Base-by-base conservation (phyloP, 2,888 invertebrate genomes). In the Chesias legatella region DNA sequence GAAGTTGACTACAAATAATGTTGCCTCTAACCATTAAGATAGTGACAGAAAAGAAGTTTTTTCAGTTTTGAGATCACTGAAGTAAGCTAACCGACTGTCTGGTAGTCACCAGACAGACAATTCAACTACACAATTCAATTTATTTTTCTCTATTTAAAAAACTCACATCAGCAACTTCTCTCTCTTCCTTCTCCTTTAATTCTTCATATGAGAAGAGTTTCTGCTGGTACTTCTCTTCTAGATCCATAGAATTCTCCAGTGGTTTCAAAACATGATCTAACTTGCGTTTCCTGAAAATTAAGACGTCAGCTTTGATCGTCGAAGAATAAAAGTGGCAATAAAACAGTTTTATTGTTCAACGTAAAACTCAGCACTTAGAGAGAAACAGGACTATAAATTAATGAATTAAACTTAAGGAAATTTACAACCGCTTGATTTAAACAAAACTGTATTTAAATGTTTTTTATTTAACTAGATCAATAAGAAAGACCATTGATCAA, bases 221-320 rank as follows among this genome's bases (percentile, higher is more conserved):
- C 29, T 73, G 69, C 34, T 79, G 76, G 52, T 83, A 88, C 48
- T 86, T 86, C 32, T 85, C 88, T 58, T 86, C 88, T 37, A 86
- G 67, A 56, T 88, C 88, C 7, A 44, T 13, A 7, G 76, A 69
- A 8, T 67, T 68, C 44, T 84, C 81, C 8, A 82, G 37, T 1
- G 81, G 69, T 52, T 88, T 88, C 11, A 88, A 56, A 9, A 85
- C 85, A 35, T 88, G 85, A 9, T 85, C 82, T 7, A 80, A 66
- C 64, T 84, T 86, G 40, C 88, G 71, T 60, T 88, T 88, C 46
- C 86, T 85, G 53, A 17, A 45, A 45, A 36, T 40, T 36, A 17
- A 40, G 33, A 37, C 42, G 31, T 33, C 22, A 28, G 35, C 31
- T 42, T 42, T 36, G 42, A 36, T 36, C 36, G 32, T 31, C 23